These are phyloP conservation scores for Acanthornis magna DNA, from an alignment of 2,797 vertebrate species.

Conservation along the genomic window DNA sequence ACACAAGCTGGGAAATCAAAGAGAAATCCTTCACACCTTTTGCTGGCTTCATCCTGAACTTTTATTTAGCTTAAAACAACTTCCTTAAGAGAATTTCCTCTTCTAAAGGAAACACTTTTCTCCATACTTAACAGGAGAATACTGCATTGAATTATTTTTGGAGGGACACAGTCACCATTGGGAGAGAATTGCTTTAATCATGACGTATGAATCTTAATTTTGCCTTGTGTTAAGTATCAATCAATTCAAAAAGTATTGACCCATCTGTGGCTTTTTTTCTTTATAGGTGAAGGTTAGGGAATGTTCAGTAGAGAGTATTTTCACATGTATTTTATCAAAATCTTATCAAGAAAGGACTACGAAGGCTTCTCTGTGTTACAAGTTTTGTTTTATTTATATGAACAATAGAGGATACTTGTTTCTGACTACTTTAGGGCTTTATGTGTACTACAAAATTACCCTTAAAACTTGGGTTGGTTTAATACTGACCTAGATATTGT, in stretches of 20 bases:
- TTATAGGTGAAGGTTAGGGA: not conserved
- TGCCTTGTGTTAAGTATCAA: not conserved
- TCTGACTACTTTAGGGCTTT: not conserved
- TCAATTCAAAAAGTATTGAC: not conserved
- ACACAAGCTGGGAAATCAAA: conserved; percentile 84
- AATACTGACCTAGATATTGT: not conserved
- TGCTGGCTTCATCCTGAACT: conserved; percentile 74
- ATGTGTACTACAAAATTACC: not conserved
- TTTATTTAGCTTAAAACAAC: conserved; percentile 77
- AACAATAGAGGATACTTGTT: not conserved
- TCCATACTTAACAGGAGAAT: conserved; percentile 71
- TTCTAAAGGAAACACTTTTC: conserved; percentile 70
- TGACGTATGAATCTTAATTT: not conserved
- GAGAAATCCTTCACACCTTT: conserved; percentile 74
- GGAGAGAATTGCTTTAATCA: not conserved
- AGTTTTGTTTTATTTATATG: not conserved
- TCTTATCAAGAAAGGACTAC: not conserved
- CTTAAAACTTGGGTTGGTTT: not conserved
- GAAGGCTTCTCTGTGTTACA: not conserved
- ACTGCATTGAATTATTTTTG: conserved; percentile 46
- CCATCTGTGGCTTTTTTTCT: not conserved
- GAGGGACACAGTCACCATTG: not conserved
- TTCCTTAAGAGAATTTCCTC: conserved; percentile 78
- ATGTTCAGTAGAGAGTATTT: not conserved
- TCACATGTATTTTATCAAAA: not conserved